phyloP scores from a whole-genome alignment of 2,888 invertebrate genomes.

The Tubiluchus corallicola region DNA sequence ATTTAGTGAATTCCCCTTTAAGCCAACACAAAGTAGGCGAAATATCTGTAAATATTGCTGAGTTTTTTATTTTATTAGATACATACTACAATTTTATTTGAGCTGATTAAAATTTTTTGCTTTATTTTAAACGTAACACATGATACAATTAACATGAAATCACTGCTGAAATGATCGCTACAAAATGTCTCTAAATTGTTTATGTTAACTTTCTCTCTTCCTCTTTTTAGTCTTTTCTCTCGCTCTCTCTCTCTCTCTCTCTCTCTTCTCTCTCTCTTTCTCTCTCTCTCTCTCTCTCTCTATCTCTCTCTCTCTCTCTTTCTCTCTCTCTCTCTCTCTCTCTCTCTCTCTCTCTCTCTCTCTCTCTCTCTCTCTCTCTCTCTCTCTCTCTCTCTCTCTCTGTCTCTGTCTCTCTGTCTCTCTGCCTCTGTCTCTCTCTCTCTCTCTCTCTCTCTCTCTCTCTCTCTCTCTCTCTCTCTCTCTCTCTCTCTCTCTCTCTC shows the following conservation, averaged over 20 bases:
- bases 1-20: too few species aligned
- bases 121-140: too few species aligned
- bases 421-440: not conserved
- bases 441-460: not conserved
- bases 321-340: constrained; percentile 3
- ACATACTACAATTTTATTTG: too few species aligned
- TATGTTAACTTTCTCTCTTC: not conserved
- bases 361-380: not conserved
- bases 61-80: too few species aligned
- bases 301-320: constrained; percentile 1
- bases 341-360: not conserved
- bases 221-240: not conserved
- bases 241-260: constrained; percentile 1
- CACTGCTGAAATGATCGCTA: too few species aligned
- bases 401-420: not conserved
- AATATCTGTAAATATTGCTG: too few species aligned
- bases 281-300: not conserved
- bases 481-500: not conserved
- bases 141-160: too few species aligned
- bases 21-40: too few species aligned
- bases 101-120: too few species aligned
- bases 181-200: too few species aligned
- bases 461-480: not conserved
- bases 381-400: not conserved
- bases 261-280: not conserved